Evolutionary conservation across 2,113 vertebrate species (phyloP), one percentile per base, ranked within the genome.

Genomic region (Picathartes gymnocephalus): DNA sequence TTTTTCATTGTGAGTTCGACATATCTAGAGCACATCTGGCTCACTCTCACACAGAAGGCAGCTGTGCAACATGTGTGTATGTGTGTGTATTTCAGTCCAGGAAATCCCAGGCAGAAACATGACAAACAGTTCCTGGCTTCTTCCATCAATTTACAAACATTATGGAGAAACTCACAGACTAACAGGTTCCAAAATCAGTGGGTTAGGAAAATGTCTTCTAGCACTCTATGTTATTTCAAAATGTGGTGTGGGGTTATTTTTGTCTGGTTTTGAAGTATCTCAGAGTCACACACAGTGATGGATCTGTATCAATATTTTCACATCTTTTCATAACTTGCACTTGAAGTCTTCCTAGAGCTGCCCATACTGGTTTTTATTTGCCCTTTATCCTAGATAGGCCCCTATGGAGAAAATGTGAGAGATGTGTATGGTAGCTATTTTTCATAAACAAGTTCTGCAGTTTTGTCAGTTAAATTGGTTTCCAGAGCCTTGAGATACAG

Each of bases 361-460:
- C 4, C 35, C 7, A 30, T 16, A 37, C 30, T 6, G 9, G 0
- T 4, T 83, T 79, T 76, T 48, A 30, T 85, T 84, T 84, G 5
- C 7, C 8, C 6, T 71, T 74, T 86, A 42, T 27, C 20, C 12
- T 74, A 68, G 42, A 5, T 7, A 61, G 10, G 7, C 3, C 27
- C 2, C 28, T 72, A 4, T 31, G 18, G 13, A 79, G 24, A 84
- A 81, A 24, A 22, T 37, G 31, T 31, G 40, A 89, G 56, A 58
- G 13, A 18, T 1, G 3, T 17, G 7, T 28, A 31, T 1, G 1
- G 17, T 42, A 37, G 28, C 18, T 60, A n/a, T n/a, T 79, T 81
- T 91, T 60, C 21, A 48, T 58, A 45, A 86, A n/a, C 2, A 30
- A 45, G 9, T 50, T 68, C 22, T 64, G 6, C 12, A 18, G 9